Conservation (phyloP, 2,113 vertebrate species). For the Pteronura brasiliensis region DNA sequence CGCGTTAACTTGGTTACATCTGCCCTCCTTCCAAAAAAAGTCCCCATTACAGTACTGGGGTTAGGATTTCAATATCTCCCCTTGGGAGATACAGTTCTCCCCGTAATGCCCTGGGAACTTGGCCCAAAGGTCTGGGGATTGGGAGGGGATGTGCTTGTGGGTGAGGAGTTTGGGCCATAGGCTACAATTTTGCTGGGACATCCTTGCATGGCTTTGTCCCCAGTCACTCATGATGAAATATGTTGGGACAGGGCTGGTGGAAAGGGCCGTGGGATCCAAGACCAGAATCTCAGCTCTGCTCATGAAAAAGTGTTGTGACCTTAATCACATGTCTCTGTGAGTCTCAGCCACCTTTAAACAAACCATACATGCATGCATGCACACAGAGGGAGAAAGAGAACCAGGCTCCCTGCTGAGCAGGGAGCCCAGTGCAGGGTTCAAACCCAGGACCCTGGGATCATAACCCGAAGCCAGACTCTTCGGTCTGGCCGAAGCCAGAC, state of each 20-base stretch:
- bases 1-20: no score
- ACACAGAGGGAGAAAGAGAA: not conserved
- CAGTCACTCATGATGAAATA: fast-evolving
- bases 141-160: not conserved
- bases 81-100: not conserved
- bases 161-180: not conserved
- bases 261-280: not conserved
- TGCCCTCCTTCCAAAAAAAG: not conserved
- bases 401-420: no score
- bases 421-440: not conserved
- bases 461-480: no score
- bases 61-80: not conserved
- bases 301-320: not conserved
- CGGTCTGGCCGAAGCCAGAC: not conserved
- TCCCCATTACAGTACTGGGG: not conserved
- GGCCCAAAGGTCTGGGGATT: not conserved
- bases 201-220: not conserved
- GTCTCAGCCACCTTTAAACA: not conserved
- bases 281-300: not conserved
- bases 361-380: no score
- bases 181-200: fast-evolving
- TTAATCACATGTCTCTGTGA: not conserved
- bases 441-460: not conserved
- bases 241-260: not conserved
- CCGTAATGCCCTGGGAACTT: no score